Conservation (phyloP, 2,888 invertebrate species). For the Timandra comae region DNA sequence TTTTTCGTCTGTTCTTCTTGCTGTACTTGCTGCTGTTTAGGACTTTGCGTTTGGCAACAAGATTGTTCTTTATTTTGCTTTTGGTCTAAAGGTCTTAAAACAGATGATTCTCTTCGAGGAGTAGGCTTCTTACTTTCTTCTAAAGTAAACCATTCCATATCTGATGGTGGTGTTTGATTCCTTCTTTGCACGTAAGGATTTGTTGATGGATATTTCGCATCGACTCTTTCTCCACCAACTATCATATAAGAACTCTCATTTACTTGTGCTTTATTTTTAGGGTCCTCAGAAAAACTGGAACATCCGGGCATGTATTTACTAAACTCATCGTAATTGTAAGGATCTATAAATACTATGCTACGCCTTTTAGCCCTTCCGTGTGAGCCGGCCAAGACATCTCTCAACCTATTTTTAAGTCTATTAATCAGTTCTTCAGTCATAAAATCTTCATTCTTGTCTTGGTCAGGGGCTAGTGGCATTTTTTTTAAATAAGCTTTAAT, state of each 20-base stretch:
- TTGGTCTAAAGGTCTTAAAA: no score
- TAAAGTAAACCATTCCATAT: neutral
- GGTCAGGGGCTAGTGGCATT: conserved; percentile 27
- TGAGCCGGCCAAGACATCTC: conserved; percentile 10
- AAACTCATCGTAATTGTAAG: conserved; percentile 30
- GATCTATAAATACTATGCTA: conserved; percentile 29
- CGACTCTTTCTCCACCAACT: conserved; percentile 16
- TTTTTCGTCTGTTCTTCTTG: no score
- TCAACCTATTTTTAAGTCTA: conserved; percentile 33
- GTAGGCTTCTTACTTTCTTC: no score
- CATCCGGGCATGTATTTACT: conserved; percentile 26
- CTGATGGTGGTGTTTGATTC: no score
- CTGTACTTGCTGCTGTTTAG: no score
- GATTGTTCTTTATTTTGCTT: no score
- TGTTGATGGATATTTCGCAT: neutral
- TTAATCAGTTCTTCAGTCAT: conserved; percentile 43
- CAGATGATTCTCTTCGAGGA: no score
- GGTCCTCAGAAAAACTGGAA: conserved; percentile 25
- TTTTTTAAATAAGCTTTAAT: conserved; percentile 32
- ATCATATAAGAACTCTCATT: conserved; percentile 17
- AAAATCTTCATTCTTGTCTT: conserved; percentile 29
- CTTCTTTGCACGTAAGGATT: no score
- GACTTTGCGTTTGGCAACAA: no score
- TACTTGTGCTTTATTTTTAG: conserved; percentile 8
- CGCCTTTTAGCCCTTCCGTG: conserved; percentile 6